Conservation (phyloP, 2,888 invertebrate species). For the Eupithecia pulchellata region DNA sequence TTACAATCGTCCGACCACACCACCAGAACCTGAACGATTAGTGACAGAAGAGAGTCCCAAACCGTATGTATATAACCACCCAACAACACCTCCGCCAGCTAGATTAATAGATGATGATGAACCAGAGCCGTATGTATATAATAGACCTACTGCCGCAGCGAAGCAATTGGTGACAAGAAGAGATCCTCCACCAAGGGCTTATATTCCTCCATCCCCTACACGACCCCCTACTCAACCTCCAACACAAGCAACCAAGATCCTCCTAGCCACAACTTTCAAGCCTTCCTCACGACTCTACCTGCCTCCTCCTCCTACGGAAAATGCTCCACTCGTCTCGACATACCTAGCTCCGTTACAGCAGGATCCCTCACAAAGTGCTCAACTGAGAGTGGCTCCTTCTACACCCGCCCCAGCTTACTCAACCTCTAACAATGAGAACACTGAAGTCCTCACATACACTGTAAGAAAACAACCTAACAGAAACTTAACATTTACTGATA, state of each 20-base stretch:
- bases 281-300: conserved; percentile 65
- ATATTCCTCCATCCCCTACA: conserved; percentile 52
- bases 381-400: conserved; percentile 36
- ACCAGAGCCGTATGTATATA: conserved; percentile 49
- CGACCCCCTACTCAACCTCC: conserved; percentile 53
- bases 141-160: conserved; percentile 57
- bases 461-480: conserved; percentile 57
- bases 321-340: conserved; percentile 53
- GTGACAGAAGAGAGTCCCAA: conserved; percentile 39
- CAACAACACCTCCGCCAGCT: conserved; percentile 44
- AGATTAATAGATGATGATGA: conserved; percentile 38
- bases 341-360: conserved; percentile 62
- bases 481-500: conserved; percentile 74
- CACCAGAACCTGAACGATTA: conserved; percentile 41
- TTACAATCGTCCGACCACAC: conserved; percentile 50
- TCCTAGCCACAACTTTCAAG: conserved; percentile 70
- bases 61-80: conserved; percentile 52
- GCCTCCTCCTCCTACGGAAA: conserved; percentile 60
- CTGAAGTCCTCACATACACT: conserved; percentile 28
- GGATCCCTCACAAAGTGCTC: conserved; percentile 54
- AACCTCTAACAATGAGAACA: conserved; percentile 16
- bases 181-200: conserved; percentile 52
- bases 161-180: conserved; percentile 55
- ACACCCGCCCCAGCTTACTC: conserved; percentile 25
- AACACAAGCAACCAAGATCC: conserved; percentile 60